Evolutionary conservation across 2,797 vertebrate species (phyloP).

Genomic region (Microctenopoma stevenorrisi): DNA sequence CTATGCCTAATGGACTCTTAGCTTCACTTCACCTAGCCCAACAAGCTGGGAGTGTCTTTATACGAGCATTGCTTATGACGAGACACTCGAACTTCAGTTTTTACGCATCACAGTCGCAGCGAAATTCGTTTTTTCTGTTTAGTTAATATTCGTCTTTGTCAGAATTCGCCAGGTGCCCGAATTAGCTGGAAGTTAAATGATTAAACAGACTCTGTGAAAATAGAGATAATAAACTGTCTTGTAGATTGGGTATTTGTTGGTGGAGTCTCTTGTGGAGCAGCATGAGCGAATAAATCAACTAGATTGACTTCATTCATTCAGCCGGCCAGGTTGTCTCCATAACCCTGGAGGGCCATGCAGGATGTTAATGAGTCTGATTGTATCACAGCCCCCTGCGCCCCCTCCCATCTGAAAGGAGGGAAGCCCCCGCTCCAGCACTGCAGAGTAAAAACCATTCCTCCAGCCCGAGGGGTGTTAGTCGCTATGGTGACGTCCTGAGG

Average conservation of each 20-base stretch:
- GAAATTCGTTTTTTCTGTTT: conserved; percentile 26
- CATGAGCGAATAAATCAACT: conserved; percentile 68
- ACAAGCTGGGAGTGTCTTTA: conserved; percentile 59
- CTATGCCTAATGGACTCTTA: conserved; percentile 77
- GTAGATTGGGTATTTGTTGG: conserved; percentile 39
- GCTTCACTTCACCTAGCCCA: conserved; percentile 65
- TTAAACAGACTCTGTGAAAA: conserved; percentile 59
- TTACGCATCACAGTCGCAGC: conserved; percentile 25
- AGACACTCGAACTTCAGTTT: conserved; percentile 40
- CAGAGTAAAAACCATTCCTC: conserved; percentile 62
- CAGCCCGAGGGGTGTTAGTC: conserved; percentile 71
- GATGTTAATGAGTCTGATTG: conserved; percentile 80
- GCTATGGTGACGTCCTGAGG: conserved; percentile 81
- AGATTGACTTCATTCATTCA: conserved; percentile 66
- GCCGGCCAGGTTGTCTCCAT: conserved; percentile 64
- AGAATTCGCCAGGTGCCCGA: conserved; percentile 19
- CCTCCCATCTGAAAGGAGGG: conserved; percentile 51
- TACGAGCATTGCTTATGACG: conserved; percentile 49
- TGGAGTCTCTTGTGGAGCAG: conserved; percentile 49
- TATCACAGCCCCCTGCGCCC: conserved; percentile 40
- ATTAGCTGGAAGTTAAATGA: conserved; percentile 41
- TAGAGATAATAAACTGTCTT: conserved; percentile 49
- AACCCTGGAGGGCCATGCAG: conserved; percentile 70
- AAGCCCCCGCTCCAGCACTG: conserved; percentile 55
- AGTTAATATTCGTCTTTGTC: conserved; percentile 1